Evolutionary conservation across 2,888 invertebrate genomes (phyloP).

Genomic region (Stratiomys singularior): DNA sequence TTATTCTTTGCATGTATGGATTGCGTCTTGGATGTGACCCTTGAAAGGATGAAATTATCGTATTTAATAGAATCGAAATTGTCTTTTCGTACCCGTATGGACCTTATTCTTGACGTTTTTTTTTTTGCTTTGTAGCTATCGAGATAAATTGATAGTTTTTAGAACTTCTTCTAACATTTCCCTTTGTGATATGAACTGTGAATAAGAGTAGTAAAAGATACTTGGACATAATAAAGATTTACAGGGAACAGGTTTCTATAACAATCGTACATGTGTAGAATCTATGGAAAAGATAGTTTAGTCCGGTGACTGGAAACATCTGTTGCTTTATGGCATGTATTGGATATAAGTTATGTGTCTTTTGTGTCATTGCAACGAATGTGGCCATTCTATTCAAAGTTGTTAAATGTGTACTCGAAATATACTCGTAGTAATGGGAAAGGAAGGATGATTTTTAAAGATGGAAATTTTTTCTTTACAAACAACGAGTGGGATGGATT

Average conservation of each 20-base stretch:
- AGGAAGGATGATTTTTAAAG: background rate
- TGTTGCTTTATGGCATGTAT: background rate
- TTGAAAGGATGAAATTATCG: background rate
- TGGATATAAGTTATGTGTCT: background rate
- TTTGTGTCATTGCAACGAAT: constrained; percentile 13
- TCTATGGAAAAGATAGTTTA: background rate
- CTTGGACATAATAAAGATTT: background rate
- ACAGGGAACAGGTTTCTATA: constrained; percentile 6
- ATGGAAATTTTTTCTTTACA: background rate
- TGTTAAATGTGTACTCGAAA: constrained; percentile 16
- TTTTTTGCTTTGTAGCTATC: background rate
- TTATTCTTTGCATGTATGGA: too few species aligned
- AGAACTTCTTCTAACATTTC: background rate
- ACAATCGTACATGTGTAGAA: background rate
- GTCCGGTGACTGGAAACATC: constrained; percentile 20
- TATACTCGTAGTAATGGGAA: background rate
- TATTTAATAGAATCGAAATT: background rate
- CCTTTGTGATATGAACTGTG: too few species aligned
- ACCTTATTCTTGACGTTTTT: background rate
- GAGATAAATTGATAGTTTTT: background rate
- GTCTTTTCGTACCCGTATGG: background rate
- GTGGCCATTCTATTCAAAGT: constrained; percentile 4
- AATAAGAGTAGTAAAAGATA: too few species aligned
- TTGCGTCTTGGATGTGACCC: background rate
- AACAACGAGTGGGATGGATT: too few species aligned